A percentile compares a stretch with the other conserved stretches of the same genome.
These are phyloP conservation scores for Drosophila engyochracea DNA, from an alignment of 2,888 invertebrate genomes.

Conservation along the genomic window DNA sequence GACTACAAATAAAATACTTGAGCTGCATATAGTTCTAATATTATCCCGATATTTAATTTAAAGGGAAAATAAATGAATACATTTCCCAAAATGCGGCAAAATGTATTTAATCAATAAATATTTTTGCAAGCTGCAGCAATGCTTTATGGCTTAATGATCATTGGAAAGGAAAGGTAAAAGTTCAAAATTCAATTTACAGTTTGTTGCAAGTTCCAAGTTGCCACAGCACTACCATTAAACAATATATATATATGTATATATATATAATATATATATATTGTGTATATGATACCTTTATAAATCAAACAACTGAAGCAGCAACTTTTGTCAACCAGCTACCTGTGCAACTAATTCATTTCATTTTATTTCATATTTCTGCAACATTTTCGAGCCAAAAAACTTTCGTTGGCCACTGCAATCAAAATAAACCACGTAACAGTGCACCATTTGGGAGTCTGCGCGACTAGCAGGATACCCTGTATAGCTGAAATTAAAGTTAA, in stretches of 20 bases:
- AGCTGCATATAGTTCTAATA: background rate
- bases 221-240: constrained; percentile 10
- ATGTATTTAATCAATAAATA: background rate
- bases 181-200: constrained; percentile 66
- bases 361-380: constrained; percentile 78
- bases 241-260: background rate
- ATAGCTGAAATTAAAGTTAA: background rate
- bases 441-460: background rate
- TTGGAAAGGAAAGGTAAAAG: constrained; percentile 37
- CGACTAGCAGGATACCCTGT: background rate
- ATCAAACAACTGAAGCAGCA: constrained; percentile 63
- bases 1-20: background rate
- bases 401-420: constrained; percentile 31
- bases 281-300: constrained; percentile 43
- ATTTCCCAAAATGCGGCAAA: background rate
- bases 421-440: constrained; percentile 6
- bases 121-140: background rate
- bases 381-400: constrained; percentile 60
- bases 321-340: constrained; percentile 71
- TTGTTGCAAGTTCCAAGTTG: constrained; percentile 41
- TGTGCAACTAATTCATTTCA: constrained; percentile 68
- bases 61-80: background rate
- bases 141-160: background rate
- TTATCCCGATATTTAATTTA: background rate
- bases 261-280: background rate